A percentile compares a stretch with the other conserved stretches of the same genome.
Evolutionary conservation across 2,888 invertebrate genomes (phyloP).

Genomic region (Heteromyza rotundicornis): DNA sequence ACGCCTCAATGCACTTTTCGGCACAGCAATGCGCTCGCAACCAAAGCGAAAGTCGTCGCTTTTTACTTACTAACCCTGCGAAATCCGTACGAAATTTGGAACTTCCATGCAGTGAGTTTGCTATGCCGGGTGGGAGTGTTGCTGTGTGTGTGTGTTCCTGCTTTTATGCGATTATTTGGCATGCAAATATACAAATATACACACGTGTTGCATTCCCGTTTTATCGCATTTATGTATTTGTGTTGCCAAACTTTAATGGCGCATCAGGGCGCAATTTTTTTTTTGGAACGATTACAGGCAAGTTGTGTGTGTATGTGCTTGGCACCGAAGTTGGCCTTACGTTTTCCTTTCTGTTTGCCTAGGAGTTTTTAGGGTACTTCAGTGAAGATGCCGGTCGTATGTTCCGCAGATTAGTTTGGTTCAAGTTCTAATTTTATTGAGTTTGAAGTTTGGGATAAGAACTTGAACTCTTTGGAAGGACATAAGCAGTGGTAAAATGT

Average conservation of each 20-base stretch:
- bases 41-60: no score
- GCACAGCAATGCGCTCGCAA: background rate
- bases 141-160: constrained; percentile 1
- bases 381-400: background rate
- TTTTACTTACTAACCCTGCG: no score
- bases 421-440: constrained; percentile 4
- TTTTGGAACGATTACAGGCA: background rate
- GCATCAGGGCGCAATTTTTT: background rate
- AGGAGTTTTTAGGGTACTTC: background rate
- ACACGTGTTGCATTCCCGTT: constrained; percentile 40
- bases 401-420: background rate
- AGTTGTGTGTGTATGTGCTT: background rate
- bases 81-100: no score
- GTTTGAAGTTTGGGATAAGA: constrained; percentile 1
- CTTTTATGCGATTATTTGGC: background rate
- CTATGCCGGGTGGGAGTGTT: background rate
- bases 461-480: no score
- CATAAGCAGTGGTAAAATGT: no score
- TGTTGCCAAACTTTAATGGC: constrained; percentile 9
- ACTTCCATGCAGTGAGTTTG: no score
- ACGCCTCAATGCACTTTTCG: constrained; percentile 35
- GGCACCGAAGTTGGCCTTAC: background rate
- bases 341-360: background rate
- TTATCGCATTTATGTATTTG: constrained; percentile 14
- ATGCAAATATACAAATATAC: constrained; percentile 31